A percentile compares a stretch with the other conserved stretches of the same genome.
Conservation (phyloP, 2,113 vertebrate species). For the Apistogramma diplotaenia region DNA sequence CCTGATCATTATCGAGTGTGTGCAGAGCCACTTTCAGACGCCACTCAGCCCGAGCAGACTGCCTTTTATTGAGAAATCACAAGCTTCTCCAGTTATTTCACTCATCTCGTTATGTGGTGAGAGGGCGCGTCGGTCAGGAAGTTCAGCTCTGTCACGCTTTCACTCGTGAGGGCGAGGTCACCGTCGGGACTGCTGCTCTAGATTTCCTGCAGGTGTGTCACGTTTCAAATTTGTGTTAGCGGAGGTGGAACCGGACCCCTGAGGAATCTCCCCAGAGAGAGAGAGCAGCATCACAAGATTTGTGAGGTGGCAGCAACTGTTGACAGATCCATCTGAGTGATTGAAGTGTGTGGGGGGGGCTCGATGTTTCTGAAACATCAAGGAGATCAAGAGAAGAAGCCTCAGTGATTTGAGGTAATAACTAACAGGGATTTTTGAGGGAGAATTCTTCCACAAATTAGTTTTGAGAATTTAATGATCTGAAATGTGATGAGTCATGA, state of each 20-base stretch:
- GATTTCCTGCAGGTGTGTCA: slow-evolving; percentile 56
- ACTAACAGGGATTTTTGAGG: not conserved
- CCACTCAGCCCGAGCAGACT: slow-evolving; percentile 20
- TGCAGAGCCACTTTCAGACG: slow-evolving; percentile 24
- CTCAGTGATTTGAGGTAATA: not conserved
- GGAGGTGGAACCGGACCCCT: slow-evolving; percentile 57
- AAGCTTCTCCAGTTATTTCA: slow-evolving; percentile 16
- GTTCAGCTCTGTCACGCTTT: slow-evolving; percentile 4
- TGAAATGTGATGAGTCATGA: not conserved
- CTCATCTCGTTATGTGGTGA: not conserved
- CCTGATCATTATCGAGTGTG: slow-evolving; percentile 11
- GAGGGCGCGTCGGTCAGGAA: not conserved
- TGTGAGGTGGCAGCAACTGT: slow-evolving; percentile 49
- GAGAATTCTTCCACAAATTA: not conserved
- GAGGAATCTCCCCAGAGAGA: slow-evolving; percentile 41
- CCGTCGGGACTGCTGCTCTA: slow-evolving; percentile 4
- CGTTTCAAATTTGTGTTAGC: slow-evolving; percentile 61
- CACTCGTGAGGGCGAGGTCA: slow-evolving; percentile 4
- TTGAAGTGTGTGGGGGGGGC: not conserved
- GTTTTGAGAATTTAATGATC: not conserved
- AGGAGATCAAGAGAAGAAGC: not conserved
- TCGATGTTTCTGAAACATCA: not conserved
- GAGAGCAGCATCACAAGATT: slow-evolving; percentile 14
- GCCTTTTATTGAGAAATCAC: not conserved
- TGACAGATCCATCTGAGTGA: slow-evolving; percentile 51